These are phyloP conservation scores for Hystrix brachyura DNA, from an alignment of 2,113 vertebrate species.

Conservation along the genomic window DNA sequence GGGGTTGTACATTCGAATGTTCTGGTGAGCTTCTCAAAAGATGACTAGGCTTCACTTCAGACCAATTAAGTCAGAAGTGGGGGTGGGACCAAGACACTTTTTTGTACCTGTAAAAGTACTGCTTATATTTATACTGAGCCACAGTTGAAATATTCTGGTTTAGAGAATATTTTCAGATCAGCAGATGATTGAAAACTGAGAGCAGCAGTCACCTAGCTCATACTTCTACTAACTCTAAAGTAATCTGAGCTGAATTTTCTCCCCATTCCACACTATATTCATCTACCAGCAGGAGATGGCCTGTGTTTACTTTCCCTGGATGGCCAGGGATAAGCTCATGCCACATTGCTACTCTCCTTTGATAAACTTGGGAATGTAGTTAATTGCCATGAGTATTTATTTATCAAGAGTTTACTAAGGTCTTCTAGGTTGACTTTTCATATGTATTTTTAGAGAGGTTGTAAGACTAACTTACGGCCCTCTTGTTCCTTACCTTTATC, in stretches of 20 bases:
- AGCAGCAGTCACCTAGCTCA: not conserved
- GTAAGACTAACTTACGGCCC: not conserved
- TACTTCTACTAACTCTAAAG: not conserved
- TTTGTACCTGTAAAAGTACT: not conserved
- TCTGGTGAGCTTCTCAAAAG: not conserved
- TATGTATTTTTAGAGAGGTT: not conserved
- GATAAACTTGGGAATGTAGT: not conserved
- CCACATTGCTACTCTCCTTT: not conserved
- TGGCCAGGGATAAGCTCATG: not conserved
- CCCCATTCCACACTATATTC: too few relatives aligned
- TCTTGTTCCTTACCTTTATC: not conserved
- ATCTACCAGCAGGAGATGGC: not conserved
- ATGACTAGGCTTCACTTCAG: not conserved
- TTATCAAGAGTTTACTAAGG: not conserved
- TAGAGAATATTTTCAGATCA: not conserved
- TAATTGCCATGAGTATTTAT: not conserved
- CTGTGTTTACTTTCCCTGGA: not conserved
- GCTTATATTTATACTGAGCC: not conserved
- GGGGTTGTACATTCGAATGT: not conserved
- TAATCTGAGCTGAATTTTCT: not conserved
- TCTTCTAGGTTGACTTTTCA: not conserved
- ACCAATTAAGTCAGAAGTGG: not conserved
- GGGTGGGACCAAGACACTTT: not conserved
- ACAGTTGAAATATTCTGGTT: not conserved
- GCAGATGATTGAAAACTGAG: not conserved